Evolutionary conservation across 2,797 vertebrate genomes (phyloP).

Genomic region (Enteromius viviparus): DNA sequence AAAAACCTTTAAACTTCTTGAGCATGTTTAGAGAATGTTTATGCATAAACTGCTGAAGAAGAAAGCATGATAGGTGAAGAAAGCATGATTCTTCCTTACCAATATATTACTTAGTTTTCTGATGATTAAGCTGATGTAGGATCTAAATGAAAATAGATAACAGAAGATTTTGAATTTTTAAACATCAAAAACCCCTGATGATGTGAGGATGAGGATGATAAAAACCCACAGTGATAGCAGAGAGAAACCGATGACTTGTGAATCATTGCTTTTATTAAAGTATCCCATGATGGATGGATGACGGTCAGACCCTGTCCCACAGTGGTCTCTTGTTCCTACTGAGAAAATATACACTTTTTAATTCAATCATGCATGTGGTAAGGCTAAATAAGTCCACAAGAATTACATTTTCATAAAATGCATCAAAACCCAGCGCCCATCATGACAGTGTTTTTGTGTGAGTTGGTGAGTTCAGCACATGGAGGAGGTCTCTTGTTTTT

Average conservation of each 20-base stretch:
- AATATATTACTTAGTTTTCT: not conserved
- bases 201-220: slow-evolving; percentile 46
- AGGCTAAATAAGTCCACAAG: not conserved
- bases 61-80: not conserved
- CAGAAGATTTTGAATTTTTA: not conserved
- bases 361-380: not conserved
- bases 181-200: slow-evolving; percentile 5
- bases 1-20: not conserved
- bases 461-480: slow-evolving; percentile 9
- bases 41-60: not conserved
- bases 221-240: slow-evolving; percentile 26
- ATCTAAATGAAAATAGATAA: not conserved
- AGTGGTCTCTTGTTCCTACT: not conserved
- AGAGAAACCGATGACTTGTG: slow-evolving; percentile 31
- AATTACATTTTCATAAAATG: not conserved
- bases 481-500: slow-evolving; percentile 29
- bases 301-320: not conserved
- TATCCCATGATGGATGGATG: slow-evolving; percentile 46
- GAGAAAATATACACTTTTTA: no score
- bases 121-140: not conserved
- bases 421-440: not conserved
- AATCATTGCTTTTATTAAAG: slow-evolving; percentile 53
- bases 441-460: not conserved
- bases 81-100: not conserved
- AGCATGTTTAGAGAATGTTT: not conserved